These are phyloP conservation scores for Rhorus exstirpatorius DNA, from an alignment of 2,888 invertebrate species.

Conservation along the genomic window DNA sequence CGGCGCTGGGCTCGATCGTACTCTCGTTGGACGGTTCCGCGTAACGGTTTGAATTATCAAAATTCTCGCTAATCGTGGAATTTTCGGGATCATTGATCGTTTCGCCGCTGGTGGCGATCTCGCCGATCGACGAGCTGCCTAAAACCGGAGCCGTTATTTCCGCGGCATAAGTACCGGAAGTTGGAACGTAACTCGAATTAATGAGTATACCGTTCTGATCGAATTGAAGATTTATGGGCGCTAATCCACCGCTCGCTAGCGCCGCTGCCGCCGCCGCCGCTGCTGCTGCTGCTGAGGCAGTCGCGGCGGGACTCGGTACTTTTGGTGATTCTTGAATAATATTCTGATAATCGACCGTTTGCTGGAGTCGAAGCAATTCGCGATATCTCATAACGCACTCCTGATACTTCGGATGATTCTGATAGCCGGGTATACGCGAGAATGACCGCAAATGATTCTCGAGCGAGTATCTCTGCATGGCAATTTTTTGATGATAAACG, in stretches of 20 bases:
- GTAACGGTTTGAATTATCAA: constrained; percentile 66
- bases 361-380: constrained; percentile 81
- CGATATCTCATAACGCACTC: constrained; percentile 81
- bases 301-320: constrained; percentile 64
- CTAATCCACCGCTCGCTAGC: constrained; percentile 64
- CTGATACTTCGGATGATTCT: constrained; percentile 83
- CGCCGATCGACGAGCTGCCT: not conserved
- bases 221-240: constrained; percentile 84
- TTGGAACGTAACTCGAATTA: constrained; percentile 80
- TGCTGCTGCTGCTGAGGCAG: not conserved
- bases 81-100: not conserved
- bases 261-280: constrained; percentile 5
- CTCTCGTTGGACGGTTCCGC: constrained; percentile 58
- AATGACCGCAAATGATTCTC: constrained; percentile 82
- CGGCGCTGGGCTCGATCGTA: not conserved
- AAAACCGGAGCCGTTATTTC: not conserved
- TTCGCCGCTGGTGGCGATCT: not conserved
- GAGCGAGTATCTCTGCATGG: constrained; percentile 81
- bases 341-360: constrained; percentile 80
- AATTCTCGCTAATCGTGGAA: constrained; percentile 18
- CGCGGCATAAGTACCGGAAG: constrained; percentile 1
- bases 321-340: constrained; percentile 78
- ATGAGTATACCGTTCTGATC: constrained; percentile 84
- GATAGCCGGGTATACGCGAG: constrained; percentile 81
- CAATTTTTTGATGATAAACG: constrained; percentile 79